Evolutionary conservation across 2,113 vertebrate species (phyloP).

Genomic region (Mesitornis unicolor): DNA sequence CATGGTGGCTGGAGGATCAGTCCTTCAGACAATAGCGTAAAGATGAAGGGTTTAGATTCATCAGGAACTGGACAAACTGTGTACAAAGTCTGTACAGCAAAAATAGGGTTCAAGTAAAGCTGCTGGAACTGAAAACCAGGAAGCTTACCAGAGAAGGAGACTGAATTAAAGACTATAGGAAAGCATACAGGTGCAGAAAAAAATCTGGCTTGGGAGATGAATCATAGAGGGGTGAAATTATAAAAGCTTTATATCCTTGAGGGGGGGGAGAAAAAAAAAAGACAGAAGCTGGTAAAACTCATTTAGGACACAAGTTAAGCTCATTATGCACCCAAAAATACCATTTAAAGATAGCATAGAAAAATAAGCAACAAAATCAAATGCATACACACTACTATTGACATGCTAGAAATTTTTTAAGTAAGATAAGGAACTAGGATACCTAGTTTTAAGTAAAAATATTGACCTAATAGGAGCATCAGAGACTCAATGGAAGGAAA

Average conservation of each 20-base stretch:
- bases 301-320: background rate
- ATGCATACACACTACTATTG: background rate
- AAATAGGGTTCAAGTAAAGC: background rate
- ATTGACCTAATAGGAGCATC: background rate
- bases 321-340: background rate
- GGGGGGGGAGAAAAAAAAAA: background rate
- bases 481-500: background rate
- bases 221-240: background rate
- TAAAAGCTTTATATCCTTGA: background rate
- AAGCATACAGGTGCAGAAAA: background rate
- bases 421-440: background rate
- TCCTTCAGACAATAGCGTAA: background rate
- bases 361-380: background rate
- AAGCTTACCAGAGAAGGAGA: background rate
- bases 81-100: background rate
- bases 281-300: background rate
- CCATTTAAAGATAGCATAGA: background rate
- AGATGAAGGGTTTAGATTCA: background rate
- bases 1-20: background rate
- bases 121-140: background rate
- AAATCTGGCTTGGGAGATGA: background rate
- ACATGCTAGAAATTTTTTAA: background rate
- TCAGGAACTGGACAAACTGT: background rate
- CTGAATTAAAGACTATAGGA: background rate
- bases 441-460: background rate